Evolutionary conservation across 1,140 invertebrate species (phyloP), one percentile per base, ranked within the genome.

Genomic region (Diabrotica undecimpunctata): DNA sequence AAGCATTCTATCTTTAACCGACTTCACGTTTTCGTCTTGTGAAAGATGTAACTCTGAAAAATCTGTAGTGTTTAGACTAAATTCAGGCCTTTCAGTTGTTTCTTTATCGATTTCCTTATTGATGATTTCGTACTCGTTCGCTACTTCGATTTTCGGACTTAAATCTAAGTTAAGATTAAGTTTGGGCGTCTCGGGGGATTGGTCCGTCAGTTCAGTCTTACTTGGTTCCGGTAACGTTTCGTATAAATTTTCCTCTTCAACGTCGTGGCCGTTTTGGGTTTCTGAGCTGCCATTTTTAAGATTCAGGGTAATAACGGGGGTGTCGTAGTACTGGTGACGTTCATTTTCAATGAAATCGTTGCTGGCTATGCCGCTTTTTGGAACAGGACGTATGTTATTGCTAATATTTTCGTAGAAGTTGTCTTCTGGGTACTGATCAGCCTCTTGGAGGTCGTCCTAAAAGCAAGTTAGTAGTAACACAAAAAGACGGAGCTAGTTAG

Each of bases 1-100:
- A 3, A 79, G 64, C 76, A 79, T 78, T 39, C 77, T 56, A 56
- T 79, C 76, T 69, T 78, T 78, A 0, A 67, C 75, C 0, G 76
- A 73, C 37, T 67, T 63, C 5, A 66, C 69, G 5, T 65, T 66
- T 9, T 65, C 54, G 13, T 71, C 72, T 11, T 62, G 67, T 4
- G 67, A 65, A 46, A 35, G 67, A 11, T 63, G 36, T 10, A 46
- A 4, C 10, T 72, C 72, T 3, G 67, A 70, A 37, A 56, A 65
- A 55, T 73, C 72, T 9, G 67, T 70, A 8, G 68, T 69, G n/a
- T 68, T 65, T 37, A 74, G 35, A 41, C 59, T 59, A 9, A 71
- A 58, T 36, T 53, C 65, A 0, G 70, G 67, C 39, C 51, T 62
- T 5, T 59, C 53, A 4, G 37, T 13, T 57, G 50, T 50, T 11